Percentiles rank a stretch among this genome's conserved stretches.
Evolutionary conservation across 2,888 invertebrate genomes (phyloP).

Genomic region (Oxystoma pomonae): DNA sequence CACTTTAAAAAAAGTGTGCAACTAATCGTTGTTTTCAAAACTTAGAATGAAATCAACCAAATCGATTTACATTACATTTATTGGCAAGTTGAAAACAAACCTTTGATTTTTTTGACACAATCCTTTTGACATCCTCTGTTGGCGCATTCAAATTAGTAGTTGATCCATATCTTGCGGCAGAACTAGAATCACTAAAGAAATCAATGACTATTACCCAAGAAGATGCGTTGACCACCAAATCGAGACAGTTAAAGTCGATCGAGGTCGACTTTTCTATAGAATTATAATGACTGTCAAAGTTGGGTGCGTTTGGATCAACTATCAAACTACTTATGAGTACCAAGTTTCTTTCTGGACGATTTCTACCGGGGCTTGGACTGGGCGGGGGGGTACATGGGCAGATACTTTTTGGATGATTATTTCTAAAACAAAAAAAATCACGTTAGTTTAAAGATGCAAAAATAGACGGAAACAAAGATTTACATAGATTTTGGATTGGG

Average conservation of each 20-base stretch:
- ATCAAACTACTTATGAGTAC: conserved; percentile 69
- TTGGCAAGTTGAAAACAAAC: too few species aligned
- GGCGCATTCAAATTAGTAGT: conserved; percentile 16
- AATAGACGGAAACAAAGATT: not conserved
- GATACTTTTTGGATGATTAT: conserved; percentile 14
- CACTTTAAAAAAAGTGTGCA: too few species aligned
- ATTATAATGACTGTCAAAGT: conserved; percentile 60
- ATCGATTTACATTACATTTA: too few species aligned
- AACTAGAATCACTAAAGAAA: conserved; percentile 68
- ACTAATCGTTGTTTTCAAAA: too few species aligned
- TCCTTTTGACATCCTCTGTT: conserved; percentile 10
- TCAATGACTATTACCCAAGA: conserved; percentile 95
- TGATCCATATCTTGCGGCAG: conserved; percentile 14
- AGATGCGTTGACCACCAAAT: conserved; percentile 86
- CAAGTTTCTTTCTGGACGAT: conserved; percentile 59
- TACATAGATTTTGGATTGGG: too few species aligned
- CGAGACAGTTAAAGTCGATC: conserved; percentile 88
- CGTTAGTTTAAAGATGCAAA: not conserved
- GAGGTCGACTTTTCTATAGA: conserved; percentile 61
- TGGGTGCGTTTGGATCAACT: conserved; percentile 62
- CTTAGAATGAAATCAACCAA: too few species aligned
- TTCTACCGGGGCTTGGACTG: conserved; percentile 45
- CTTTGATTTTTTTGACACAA: conserved; percentile 9
- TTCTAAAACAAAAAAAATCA: too few species aligned
- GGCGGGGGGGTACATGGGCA: conserved; percentile 57